Conservation (phyloP, 2,888 invertebrate species). For the Stenurella melanura region DNA sequence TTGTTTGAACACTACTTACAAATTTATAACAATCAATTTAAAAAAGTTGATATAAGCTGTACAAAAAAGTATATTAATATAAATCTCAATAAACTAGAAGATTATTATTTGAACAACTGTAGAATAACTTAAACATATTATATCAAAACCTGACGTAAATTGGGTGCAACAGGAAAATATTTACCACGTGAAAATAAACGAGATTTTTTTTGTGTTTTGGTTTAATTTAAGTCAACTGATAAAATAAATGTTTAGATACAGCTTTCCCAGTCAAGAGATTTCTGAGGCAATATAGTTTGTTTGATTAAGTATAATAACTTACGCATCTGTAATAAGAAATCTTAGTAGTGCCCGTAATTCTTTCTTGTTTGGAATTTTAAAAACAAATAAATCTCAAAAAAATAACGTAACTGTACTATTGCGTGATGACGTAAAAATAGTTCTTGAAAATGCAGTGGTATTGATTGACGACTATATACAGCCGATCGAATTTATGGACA, state of each 20-base stretch:
- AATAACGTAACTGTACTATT: not conserved
- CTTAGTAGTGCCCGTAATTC: not conserved
- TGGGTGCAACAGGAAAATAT: slow-evolving; percentile 32
- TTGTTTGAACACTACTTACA: too few relatives aligned
- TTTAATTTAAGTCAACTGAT: slow-evolving; percentile 16
- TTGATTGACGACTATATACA: not conserved
- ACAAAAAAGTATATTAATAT: not conserved
- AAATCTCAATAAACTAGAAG: not conserved
- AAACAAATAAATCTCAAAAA: not conserved
- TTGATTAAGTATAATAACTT: slow-evolving; percentile 1
- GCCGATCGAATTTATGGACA: not conserved
- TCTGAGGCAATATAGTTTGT: not conserved
- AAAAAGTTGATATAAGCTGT: not conserved
- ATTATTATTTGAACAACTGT: not conserved
- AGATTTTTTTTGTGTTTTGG: slow-evolving; percentile 17
- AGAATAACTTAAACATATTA: slow-evolving; percentile 9
- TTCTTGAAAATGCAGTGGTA: not conserved
- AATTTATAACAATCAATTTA: too few relatives aligned
- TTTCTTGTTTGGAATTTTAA: not conserved
- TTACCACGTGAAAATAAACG: slow-evolving; percentile 29
- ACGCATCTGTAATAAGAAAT: not conserved
- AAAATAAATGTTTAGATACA: slow-evolving; percentile 10
- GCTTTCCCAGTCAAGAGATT: not conserved
- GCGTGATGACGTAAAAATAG: not conserved
- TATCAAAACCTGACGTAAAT: slow-evolving; percentile 32